These are phyloP conservation scores for Idaea dimidiata DNA, from an alignment of 2,888 invertebrate genomes.

Conservation along the genomic window DNA sequence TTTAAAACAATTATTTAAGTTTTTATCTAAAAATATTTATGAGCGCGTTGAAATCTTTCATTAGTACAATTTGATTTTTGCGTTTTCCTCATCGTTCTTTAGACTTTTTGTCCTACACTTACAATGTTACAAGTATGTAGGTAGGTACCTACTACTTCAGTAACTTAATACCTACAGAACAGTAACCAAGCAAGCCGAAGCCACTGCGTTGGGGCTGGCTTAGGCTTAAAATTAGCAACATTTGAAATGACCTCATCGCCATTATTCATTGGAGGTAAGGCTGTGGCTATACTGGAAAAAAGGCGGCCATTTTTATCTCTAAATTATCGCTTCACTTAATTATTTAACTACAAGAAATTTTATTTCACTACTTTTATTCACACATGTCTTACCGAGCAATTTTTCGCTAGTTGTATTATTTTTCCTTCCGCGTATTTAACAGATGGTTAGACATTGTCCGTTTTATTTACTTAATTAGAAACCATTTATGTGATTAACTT, in stretches of 20 bases:
- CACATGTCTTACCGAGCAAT: too few species aligned
- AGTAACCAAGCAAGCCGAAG: not conserved
- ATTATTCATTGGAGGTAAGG: not conserved
- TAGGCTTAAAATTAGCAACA: not conserved
- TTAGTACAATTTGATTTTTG: not conserved
- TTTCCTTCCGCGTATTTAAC: too few species aligned
- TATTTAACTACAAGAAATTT: too few species aligned
- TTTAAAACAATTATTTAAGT: not conserved
- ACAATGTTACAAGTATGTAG: not conserved
- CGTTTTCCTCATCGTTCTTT: not conserved
- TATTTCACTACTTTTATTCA: too few species aligned
- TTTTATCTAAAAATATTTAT: not conserved
- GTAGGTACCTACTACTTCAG: not conserved
- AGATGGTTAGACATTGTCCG: too few species aligned
- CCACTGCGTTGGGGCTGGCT: not conserved
- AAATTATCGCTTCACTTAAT: too few species aligned
- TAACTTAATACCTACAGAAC: not conserved
- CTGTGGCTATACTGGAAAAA: not conserved
- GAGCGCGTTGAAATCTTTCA: constrained; percentile 1
- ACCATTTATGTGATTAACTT: too few species aligned
- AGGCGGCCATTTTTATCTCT: too few species aligned
- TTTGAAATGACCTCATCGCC: not conserved
- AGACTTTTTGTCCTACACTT: not conserved
- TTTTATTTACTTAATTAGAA: too few species aligned
- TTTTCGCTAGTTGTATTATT: too few species aligned